These are phyloP conservation scores for Pseudanteris insignis DNA, from an alignment of 2,888 invertebrate genomes.

Conservation along the genomic window DNA sequence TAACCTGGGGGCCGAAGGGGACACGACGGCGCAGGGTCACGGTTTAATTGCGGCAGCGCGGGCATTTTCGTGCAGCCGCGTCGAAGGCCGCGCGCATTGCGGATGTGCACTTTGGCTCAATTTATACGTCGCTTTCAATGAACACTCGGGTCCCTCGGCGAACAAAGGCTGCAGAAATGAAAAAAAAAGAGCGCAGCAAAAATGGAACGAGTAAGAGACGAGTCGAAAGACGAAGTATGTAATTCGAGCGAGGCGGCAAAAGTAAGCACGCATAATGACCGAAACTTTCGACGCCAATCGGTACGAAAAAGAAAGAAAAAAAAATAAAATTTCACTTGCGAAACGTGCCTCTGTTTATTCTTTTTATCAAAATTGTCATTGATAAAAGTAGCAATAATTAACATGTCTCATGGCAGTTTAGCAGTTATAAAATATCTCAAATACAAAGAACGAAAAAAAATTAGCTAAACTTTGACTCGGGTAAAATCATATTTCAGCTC, in stretches of 20 bases:
- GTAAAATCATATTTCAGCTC: no score
- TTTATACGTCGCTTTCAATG: constrained; percentile 44
- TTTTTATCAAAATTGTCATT: no score
- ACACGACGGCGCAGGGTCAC: constrained; percentile 44
- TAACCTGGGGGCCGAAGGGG: constrained; percentile 47
- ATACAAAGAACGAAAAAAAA: no score
- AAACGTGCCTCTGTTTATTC: no score
- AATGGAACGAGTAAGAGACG: not conserved
- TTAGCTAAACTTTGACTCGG: no score
- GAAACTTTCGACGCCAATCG: constrained; percentile 25
- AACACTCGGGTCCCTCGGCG: constrained; percentile 36
- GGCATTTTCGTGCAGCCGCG: constrained; percentile 45
- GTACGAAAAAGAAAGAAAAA: no score
- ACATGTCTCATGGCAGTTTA: no score
- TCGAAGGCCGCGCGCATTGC: constrained; percentile 45
- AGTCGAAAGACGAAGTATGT: not conserved
- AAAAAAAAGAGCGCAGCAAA: constrained; percentile 5
- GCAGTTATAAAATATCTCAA: no score
- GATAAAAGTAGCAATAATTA: no score
- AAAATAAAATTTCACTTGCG: no score
- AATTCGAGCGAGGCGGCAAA: not conserved
- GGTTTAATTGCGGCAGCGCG: constrained; percentile 47
- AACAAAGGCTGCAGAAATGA: constrained; percentile 36
- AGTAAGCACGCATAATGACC: constrained; percentile 9
- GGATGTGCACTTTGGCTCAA: constrained; percentile 44